Evolutionary conservation across 1,140 invertebrate genomes (phyloP).

Genomic region (Apocrypta bakeri): DNA sequence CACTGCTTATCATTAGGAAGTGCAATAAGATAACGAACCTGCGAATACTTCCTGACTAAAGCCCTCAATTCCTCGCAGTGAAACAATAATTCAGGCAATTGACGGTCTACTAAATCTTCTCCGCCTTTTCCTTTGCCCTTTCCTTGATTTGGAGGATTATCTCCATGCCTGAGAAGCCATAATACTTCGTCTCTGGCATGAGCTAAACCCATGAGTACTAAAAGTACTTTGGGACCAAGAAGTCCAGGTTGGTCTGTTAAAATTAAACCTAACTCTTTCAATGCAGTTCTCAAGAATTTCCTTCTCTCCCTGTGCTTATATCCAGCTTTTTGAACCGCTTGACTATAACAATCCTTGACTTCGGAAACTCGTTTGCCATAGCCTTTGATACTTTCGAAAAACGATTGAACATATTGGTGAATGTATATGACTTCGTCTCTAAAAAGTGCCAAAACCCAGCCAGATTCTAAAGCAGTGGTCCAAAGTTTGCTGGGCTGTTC

Average conservation of each 20-base stretch:
- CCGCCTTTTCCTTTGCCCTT: slow-evolving; percentile 89
- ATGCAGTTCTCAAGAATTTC: slow-evolving; percentile 95
- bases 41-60: slow-evolving; percentile 93
- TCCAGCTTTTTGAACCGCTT: slow-evolving; percentile 91
- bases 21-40: slow-evolving; percentile 69
- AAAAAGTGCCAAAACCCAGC: slow-evolving; percentile 96
- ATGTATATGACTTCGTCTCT: slow-evolving; percentile 98
- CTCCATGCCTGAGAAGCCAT: slow-evolving; percentile 97
- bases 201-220: slow-evolving; percentile 96
- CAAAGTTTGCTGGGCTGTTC: slow-evolving; percentile 92
- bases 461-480: slow-evolving; percentile 91
- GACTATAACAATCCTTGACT: slow-evolving; percentile 94
- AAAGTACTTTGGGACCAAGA: slow-evolving; percentile 96
- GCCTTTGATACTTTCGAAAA: slow-evolving; percentile 97
- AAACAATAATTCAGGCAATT: slow-evolving; percentile 97
- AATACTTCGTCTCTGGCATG: slow-evolving; percentile 97
- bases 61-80: slow-evolving; percentile 98
- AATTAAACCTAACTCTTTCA: slow-evolving; percentile 96
- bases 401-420: slow-evolving; percentile 93
- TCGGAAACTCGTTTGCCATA: slow-evolving; percentile 94
- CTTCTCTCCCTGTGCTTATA: slow-evolving; percentile 94
- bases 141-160: slow-evolving; percentile 91
- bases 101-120: slow-evolving; percentile 93
- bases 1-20: not conserved
- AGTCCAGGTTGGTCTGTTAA: slow-evolving; percentile 98